Base-by-base conservation (phyloP, 2,113 vertebrate species). In the Ailuropoda melanoleuca region DNA sequence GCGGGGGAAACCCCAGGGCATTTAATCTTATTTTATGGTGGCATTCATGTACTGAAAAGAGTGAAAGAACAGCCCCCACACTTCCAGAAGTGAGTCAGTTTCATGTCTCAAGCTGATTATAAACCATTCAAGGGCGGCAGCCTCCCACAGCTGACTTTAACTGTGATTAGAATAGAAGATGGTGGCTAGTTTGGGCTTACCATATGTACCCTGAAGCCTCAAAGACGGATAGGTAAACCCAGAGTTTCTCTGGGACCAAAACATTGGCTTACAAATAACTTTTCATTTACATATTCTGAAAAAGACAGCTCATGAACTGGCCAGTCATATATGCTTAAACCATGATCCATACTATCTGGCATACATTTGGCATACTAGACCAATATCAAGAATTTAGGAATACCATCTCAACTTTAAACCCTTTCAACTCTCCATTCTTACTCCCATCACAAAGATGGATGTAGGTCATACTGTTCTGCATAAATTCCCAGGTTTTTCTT, bases 101-200 rank as follows among this genome's bases (percentile, higher is more conserved):
- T 97, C 94, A 97, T 96, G 96, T 97, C 93, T 98, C 97, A 99
- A 98, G 95, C 98, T 98, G 98, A 98, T 98, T 98, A 99, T 98
- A 98, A 99, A 98, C 97, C 88, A 98, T 98, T 98, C 98, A 98
- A 98, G 97, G 95, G 97, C 96, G 98, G 97, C 97, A 98, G 97
- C 98, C 98, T 98, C 98, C 98, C 97, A 98, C 98, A 98, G 98
- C 95, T 98, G 98, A 99, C 97, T 98, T 97, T 97, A 98, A 97
- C 95, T 91, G 94, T 94, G 97, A 98, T 97, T 95, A 95, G 97
- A 96, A 97, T 56, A 97, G 84, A 97, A 72, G 96, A 93, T 83
- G 92, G 96, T 75, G 72, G 2, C 93, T 95, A 55, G 84, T 82
- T 96, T 90, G 92, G 94, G 84, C 75, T 94, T 96, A 96, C 95